Conservation (phyloP, 2,888 invertebrate species). For the Ochropleura leucogaster region DNA sequence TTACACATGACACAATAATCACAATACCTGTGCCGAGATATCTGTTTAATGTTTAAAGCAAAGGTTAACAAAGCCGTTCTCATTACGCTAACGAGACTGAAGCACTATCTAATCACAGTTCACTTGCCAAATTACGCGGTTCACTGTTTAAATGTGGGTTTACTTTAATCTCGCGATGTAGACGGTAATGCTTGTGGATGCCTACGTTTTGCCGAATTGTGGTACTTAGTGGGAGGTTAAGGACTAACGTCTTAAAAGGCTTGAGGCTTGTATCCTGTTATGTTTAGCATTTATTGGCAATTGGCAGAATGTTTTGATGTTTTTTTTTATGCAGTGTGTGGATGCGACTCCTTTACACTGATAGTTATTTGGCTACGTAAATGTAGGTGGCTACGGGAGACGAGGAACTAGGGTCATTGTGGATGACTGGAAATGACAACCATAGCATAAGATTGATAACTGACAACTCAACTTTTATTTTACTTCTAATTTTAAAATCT, state of each 20-base stretch:
- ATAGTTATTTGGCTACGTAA: too few species aligned
- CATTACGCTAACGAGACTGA: conserved; percentile 87
- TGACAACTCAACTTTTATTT: too few species aligned
- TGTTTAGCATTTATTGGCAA: conserved; percentile 13
- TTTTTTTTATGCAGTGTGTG: neutral
- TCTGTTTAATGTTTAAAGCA: conserved; percentile 78
- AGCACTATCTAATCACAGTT: conserved; percentile 89
- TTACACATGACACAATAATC: conserved; percentile 62
- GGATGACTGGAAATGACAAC: too few species aligned
- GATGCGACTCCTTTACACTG: neutral
- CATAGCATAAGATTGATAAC: too few species aligned
- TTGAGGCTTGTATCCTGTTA: conserved; percentile 23
- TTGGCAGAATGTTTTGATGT: neutral
- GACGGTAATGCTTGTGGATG: conserved; percentile 72
- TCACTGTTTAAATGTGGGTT: conserved; percentile 86
- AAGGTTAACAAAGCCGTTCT: conserved; percentile 86
- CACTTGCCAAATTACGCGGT: conserved; percentile 89
- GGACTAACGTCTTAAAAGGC: conserved; percentile 34
- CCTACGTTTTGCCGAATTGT: conserved; percentile 65
- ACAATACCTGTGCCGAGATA: conserved; percentile 68
- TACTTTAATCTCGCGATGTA: conserved; percentile 86
- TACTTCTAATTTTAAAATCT: too few species aligned
- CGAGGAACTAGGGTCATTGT: too few species aligned
- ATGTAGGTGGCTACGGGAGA: too few species aligned
- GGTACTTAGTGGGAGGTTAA: conserved; percentile 59